phyloP scores from a whole-genome alignment of 2,797 vertebrate species.

The Anas capensis region DNA sequence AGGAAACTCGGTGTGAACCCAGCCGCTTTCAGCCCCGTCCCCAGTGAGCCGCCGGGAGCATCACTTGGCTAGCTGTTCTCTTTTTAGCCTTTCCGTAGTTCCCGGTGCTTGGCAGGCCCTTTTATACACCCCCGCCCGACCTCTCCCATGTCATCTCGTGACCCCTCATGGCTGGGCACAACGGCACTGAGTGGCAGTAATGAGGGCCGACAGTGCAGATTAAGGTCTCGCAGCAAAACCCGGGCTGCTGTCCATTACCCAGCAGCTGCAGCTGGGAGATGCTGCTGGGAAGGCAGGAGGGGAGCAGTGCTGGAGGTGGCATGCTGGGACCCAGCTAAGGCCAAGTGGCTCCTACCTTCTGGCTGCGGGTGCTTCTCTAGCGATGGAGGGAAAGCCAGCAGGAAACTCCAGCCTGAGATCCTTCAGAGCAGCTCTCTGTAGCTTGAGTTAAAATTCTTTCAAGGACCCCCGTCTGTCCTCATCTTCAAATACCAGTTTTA shows the following conservation, averaged over 20 bases:
- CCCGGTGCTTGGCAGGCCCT: background rate
- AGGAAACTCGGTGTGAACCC: constrained; percentile 70
- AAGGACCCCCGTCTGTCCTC: background rate
- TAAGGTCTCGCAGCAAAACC: constrained; percentile 10
- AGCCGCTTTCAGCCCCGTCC: constrained; percentile 29
- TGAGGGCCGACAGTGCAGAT: constrained; percentile 32
- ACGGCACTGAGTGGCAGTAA: constrained; percentile 33
- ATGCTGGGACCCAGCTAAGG: background rate
- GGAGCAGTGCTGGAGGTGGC: background rate
- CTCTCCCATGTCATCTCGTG: constrained; percentile 54
- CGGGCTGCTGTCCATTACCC: background rate
- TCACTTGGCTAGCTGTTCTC: constrained; percentile 22
- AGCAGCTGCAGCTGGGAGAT: background rate
- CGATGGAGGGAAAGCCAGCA: background rate
- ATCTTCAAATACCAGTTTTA: background rate
- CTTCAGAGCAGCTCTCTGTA: background rate
- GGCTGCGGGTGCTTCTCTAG: background rate
- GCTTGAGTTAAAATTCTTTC: background rate
- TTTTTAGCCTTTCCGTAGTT: constrained; percentile 11
- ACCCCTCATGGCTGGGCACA: constrained; percentile 53
- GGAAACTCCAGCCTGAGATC: background rate
- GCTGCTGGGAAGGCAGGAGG: background rate
- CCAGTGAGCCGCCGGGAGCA: constrained; percentile 40
- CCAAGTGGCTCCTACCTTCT: background rate
- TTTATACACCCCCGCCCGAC: background rate